Percentiles rank a stretch among this genome's conserved stretches.
Evolutionary conservation across 2,113 vertebrate genomes (phyloP).

Genomic region (Fregata magnificens): DNA sequence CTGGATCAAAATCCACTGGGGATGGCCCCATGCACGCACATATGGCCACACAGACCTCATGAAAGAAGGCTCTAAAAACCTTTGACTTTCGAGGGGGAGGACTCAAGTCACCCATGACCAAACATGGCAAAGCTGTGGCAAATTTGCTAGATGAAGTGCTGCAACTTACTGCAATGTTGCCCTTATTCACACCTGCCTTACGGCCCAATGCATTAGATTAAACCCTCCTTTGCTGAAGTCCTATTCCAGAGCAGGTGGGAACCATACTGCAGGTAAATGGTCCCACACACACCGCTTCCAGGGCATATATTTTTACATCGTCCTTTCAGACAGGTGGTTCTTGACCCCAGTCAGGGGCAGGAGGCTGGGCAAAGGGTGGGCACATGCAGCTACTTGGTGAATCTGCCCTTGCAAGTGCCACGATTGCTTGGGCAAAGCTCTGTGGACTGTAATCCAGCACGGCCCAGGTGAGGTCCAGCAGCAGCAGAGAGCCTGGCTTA

Average conservation of each 20-base stretch:
- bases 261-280: not conserved
- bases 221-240: not conserved
- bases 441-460: not conserved
- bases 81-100: not conserved
- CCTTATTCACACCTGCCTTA: not conserved
- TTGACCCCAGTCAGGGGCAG: rapidly evolving
- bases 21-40: rapidly evolving
- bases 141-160: not conserved
- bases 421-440: rapidly evolving
- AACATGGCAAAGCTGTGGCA: not conserved
- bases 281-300: rapidly evolving
- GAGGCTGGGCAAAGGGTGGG: not conserved
- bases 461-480: not conserved
- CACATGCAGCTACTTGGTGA: not conserved
- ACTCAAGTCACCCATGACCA: not conserved
- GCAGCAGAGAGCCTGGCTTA: not conserved
- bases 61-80: not conserved
- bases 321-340: not conserved
- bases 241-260: not conserved
- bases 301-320: not conserved
- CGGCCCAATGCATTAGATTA: not conserved
- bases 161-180: not conserved
- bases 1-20: not conserved
- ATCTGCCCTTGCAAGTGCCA: not conserved
- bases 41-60: not conserved